Evolutionary conservation across 2,113 vertebrate genomes (phyloP), one percentile per base, ranked within the genome.

Genomic region (Amphilophus citrinellus): DNA sequence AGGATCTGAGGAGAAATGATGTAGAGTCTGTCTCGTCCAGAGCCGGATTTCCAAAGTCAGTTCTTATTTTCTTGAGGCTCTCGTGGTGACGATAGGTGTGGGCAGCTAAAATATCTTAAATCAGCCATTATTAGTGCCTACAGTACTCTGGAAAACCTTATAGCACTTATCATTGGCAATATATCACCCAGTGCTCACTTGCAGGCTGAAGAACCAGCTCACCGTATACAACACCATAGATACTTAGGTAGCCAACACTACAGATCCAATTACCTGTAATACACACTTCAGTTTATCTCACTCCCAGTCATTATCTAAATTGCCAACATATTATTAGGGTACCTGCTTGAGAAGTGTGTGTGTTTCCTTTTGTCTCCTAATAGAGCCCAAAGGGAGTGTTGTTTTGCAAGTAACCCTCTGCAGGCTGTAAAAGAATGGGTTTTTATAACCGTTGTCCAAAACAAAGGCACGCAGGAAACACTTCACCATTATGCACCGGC

Each of bases 231-330:
- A 63, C 63, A 84, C 71, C 80, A 82, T 68, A 81, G 88, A 91
- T 93, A 89, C 92, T 95, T 93, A 93, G 90, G 91, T 95, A 92
- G 94, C 93, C 96, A 92, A 94, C 95, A 93, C 94, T 90, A 93
- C 86, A 96, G 97, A 96, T 96, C 97, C 97, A 98, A 99, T 99
- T 98, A 99, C 96, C 97, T 98, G 97, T 96, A 97, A 98, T 96
- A 97, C 97, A 97, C 97, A 97, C 96, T 97, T 97, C 96, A 96
- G 96, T 98, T 98, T 97, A 98, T 98, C 97, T 98, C 98, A 97
- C 97, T 97, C 96, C 97, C 95, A 97, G 97, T 98, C 97, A 98
- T 98, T 98, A 98, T 97, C 98, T 98, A 98, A 98, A 99, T 98
- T 98, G 97, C 97, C 94, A 95, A 97, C 97, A 97, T 97, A 97